These are phyloP conservation scores for Palythoa grandis DNA, from an alignment of 92 coral and sea anemone species.

Conservation along the genomic window DNA sequence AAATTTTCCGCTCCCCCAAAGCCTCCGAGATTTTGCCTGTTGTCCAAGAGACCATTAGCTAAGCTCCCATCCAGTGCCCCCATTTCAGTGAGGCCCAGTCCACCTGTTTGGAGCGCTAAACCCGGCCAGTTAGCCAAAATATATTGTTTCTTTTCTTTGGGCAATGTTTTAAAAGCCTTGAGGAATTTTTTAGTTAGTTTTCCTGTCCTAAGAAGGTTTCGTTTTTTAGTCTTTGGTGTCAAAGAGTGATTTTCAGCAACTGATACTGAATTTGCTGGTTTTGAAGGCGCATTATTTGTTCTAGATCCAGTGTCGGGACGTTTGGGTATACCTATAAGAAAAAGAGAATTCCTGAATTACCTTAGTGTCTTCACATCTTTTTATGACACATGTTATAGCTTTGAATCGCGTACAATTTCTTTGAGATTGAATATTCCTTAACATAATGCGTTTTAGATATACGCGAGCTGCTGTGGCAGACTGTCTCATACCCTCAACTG, in stretches of 20 bases:
- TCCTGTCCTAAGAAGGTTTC: background rate
- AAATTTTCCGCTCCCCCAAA: constrained; percentile 38
- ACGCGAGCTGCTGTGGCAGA: too few relatives aligned
- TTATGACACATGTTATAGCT: background rate
- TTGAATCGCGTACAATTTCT: background rate
- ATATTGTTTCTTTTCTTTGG: constrained; percentile 77
- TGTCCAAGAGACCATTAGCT: constrained; percentile 25
- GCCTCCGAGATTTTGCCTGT: constrained; percentile 58
- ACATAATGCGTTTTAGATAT: too few relatives aligned
- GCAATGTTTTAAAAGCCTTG: constrained; percentile 18
- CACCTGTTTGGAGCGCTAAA: constrained; percentile 46
- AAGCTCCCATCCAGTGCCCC: constrained; percentile 42
- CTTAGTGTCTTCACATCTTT: background rate
- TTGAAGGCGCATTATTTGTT: background rate
- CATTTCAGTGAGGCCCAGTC: constrained; percentile 35
- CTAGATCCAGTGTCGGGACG: background rate
- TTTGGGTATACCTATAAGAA: constrained; percentile 32
- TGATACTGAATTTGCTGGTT: background rate
- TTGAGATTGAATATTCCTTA: too few relatives aligned
- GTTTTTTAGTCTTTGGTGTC: constrained; percentile 21
- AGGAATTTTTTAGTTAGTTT: constrained; percentile 12
- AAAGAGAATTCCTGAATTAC: background rate
- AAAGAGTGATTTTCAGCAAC: constrained; percentile 1
- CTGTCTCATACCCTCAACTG: too few relatives aligned
- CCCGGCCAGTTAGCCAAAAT: constrained; percentile 75